Conservation (phyloP, 92 coral and sea anemone species). For the Parazoanthus atlanticus region DNA sequence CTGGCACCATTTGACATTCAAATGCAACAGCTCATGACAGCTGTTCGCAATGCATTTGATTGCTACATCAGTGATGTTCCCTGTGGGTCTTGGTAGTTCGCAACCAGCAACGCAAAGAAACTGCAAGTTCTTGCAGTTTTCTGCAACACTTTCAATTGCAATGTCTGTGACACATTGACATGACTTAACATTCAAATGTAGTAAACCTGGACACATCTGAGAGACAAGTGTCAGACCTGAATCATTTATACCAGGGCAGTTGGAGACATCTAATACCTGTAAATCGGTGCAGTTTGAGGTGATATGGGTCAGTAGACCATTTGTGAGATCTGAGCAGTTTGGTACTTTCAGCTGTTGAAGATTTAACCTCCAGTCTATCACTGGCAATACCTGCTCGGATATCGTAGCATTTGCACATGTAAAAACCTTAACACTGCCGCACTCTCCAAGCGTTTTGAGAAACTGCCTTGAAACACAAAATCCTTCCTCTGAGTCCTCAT, state of each 20-base stretch:
- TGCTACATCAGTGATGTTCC: slow-evolving; percentile 84
- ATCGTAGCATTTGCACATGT: slow-evolving; percentile 62
- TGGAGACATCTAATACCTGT: slow-evolving; percentile 63
- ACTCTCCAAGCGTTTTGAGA: slow-evolving; percentile 33
- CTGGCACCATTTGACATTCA: slow-evolving; percentile 82
- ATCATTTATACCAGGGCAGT: slow-evolving; percentile 80
- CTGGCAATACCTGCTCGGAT: slow-evolving; percentile 37
- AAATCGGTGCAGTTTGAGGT: slow-evolving; percentile 52
- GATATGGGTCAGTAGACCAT: slow-evolving; percentile 43
- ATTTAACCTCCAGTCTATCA: slow-evolving; percentile 4
- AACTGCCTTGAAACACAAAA: slow-evolving; percentile 53
- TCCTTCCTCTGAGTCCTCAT: slow-evolving; percentile 50
- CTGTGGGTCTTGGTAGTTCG: slow-evolving; percentile 78
- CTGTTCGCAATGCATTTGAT: slow-evolving; percentile 67
- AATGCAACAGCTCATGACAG: slow-evolving; percentile 53
- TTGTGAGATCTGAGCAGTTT: slow-evolving; percentile 62
- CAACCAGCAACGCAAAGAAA: slow-evolving; percentile 77
- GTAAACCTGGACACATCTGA: slow-evolving; percentile 67
- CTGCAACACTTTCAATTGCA: slow-evolving; percentile 72
- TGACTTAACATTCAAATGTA: slow-evolving; percentile 66
- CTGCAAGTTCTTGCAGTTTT: slow-evolving; percentile 65
- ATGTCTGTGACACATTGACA: slow-evolving; percentile 81
- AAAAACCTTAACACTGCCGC: slow-evolving; percentile 49
- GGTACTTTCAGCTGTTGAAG: slow-evolving; percentile 55
- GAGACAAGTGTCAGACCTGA: slow-evolving; percentile 64